These are phyloP conservation scores for Sepiola atlantica DNA, from an alignment of 2,888 invertebrate species.

Conservation along the genomic window DNA sequence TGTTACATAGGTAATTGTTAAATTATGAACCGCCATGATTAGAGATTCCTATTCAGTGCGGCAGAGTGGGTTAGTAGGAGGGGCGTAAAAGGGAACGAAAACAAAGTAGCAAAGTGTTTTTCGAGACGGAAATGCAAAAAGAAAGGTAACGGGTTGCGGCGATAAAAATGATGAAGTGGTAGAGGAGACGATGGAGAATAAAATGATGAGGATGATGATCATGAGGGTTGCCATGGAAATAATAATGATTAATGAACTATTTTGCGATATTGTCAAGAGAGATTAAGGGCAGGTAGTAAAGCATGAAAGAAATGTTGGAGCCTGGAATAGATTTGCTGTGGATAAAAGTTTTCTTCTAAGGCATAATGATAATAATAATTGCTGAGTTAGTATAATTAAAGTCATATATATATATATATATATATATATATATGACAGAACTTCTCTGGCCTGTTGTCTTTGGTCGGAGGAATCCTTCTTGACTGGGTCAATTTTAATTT, in stretches of 20 bases:
- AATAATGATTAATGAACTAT: background rate
- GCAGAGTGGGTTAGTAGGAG: background rate
- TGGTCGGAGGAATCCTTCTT: too few relatives aligned
- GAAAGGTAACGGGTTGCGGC: background rate
- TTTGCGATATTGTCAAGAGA: background rate
- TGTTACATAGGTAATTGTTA: constrained; percentile 20
- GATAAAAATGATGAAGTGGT: background rate
- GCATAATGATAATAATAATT: background rate
- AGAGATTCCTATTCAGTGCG: background rate
- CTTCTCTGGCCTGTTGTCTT: too few relatives aligned
- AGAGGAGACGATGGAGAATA: background rate
- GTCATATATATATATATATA: background rate
- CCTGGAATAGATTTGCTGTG: background rate
- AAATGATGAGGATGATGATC: background rate
- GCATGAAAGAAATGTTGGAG: background rate
- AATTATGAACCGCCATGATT: background rate
- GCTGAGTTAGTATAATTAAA: background rate
- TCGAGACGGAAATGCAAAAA: background rate
- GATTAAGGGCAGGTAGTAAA: background rate
- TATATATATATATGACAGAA: too few relatives aligned
- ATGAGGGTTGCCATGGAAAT: background rate
- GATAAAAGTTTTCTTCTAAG: background rate
- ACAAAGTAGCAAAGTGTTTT: background rate
- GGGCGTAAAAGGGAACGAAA: background rate
- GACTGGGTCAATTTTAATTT: too few relatives aligned